Evolutionary conservation across 2,888 invertebrate species (phyloP), one percentile per base, ranked within the genome.

Genomic region (Gymnocheta viridis): DNA sequence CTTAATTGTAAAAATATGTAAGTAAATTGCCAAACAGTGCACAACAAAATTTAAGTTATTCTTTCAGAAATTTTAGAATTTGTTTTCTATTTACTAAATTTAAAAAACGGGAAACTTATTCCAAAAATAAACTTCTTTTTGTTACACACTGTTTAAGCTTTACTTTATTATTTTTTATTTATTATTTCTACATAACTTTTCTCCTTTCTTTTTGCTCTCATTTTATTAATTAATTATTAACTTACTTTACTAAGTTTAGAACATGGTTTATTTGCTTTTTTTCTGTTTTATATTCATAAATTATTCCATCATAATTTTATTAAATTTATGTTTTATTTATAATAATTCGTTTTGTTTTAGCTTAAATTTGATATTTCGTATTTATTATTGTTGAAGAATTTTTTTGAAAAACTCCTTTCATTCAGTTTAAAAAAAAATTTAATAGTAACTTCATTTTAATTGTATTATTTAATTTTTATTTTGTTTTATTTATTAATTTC

Each of bases 201-300:
- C 47, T 32, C 66, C 2, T 73, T 73, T 22, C n/a, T 69, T 49
- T 82, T 78, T 51, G 72, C 78, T 70, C 66, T 49, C 60, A 85
- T 85, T 85, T 83, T 85, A 78, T 78, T 85, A 81, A 86, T 79
- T 54, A 79, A 17, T 80, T n/a, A n/a, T n/a, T 66, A 82, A 81
- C 86, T 88, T 88, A 86, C 82, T 84, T 24, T 60, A 70, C 74
- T 86, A 87, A 73, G 82, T 86, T 88, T 88, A 88, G 89, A 89
- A 89, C 88, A 89, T 88, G 87, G 87, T 88, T 86, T 85, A 83
- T 87, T 86, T 82, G 81, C 81, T 79, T 78, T 72, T 82, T 79
- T 78, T 72, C 22, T 32, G 7, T 56, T 70, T 64, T 85, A 44
- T 69, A 58, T 72, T 85, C 73, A 49, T 66, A 51, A 70, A 10